Conservation (phyloP, 1,140 invertebrate genomes). For the Pentalonia nigronervosa region DNA sequence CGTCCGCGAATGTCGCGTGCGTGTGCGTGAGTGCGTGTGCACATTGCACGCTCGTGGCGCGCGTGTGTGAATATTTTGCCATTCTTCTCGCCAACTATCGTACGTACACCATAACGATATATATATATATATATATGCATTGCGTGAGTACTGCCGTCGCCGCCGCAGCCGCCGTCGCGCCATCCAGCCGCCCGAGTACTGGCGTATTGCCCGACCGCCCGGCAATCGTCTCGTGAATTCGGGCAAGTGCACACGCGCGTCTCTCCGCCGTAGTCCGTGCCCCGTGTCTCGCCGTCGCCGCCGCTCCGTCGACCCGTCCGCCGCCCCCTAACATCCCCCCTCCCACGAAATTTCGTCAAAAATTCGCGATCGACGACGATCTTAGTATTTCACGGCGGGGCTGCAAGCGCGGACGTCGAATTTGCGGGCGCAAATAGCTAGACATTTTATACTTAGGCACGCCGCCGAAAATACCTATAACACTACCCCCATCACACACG, state of each 20-base stretch:
- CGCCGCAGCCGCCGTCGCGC: background rate
- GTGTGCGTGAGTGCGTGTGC: background rate
- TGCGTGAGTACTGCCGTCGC: background rate
- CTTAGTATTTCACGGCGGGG: background rate
- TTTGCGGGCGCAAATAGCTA: background rate
- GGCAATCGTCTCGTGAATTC: slow-evolving; percentile 43
- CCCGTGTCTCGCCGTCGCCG: background rate
- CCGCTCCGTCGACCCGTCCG: too few species aligned
- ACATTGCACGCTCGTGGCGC: background rate
- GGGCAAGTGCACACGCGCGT: slow-evolving; percentile 5
- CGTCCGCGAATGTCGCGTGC: background rate
- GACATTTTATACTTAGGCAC: background rate
- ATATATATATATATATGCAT: background rate
- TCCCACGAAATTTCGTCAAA: background rate
- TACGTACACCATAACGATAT: too few species aligned
- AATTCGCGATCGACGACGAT: background rate
- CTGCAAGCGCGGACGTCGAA: background rate
- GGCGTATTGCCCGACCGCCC: too few species aligned
- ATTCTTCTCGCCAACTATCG: background rate
- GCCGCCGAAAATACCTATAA: too few species aligned
- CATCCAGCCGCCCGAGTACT: background rate
- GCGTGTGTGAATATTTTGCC: background rate
- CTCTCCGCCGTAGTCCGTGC: too few species aligned
- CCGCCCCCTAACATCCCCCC: background rate
- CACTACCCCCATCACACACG: background rate